Conservation (phyloP, 1,140 invertebrate genomes). For the Drosophila seguyi region DNA sequence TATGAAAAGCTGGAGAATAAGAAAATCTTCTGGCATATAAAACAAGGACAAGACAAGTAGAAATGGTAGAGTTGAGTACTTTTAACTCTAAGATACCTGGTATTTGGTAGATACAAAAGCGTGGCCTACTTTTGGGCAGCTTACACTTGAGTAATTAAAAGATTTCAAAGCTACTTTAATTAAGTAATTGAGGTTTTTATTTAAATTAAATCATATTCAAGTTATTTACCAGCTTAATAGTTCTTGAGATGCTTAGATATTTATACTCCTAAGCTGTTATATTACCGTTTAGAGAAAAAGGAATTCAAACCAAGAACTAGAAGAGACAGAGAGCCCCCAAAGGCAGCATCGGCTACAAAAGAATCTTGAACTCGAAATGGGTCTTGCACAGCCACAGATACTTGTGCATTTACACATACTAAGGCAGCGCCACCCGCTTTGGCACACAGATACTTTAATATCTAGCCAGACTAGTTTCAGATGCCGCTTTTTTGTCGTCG, state of each 20-base stretch:
- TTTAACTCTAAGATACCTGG: neutral
- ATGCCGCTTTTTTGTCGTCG: conserved; percentile 39
- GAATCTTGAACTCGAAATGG: conserved; percentile 68
- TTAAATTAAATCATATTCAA: neutral
- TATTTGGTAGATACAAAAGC: neutral
- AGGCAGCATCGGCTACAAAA: conserved; percentile 34
- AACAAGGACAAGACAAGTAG: conserved; percentile 7
- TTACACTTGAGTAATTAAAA: neutral
- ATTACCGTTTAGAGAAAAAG: neutral
- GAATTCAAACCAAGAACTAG: conserved; percentile 12
- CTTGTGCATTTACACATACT: conserved; percentile 25
- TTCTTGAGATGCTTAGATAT: neutral
- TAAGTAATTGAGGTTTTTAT: neutral
- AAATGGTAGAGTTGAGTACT: neutral
- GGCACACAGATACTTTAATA: conserved; percentile 52
- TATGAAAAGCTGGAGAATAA: conserved; percentile 20
- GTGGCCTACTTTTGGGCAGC: conserved; percentile 10
- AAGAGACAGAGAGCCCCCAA: conserved; percentile 1
- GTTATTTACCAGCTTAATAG: neutral
- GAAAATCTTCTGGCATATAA: conserved; percentile 19
- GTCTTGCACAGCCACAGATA: conserved; percentile 43
- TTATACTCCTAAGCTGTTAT: neutral
- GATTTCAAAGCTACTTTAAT: neutral
- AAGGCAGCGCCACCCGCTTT: conserved; percentile 33
- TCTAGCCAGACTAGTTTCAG: conserved; percentile 59